Percentiles rank a stretch among this genome's conserved stretches.
Evolutionary conservation across 2,113 vertebrate genomes (phyloP).

Genomic region (Pseudopipra pipra): DNA sequence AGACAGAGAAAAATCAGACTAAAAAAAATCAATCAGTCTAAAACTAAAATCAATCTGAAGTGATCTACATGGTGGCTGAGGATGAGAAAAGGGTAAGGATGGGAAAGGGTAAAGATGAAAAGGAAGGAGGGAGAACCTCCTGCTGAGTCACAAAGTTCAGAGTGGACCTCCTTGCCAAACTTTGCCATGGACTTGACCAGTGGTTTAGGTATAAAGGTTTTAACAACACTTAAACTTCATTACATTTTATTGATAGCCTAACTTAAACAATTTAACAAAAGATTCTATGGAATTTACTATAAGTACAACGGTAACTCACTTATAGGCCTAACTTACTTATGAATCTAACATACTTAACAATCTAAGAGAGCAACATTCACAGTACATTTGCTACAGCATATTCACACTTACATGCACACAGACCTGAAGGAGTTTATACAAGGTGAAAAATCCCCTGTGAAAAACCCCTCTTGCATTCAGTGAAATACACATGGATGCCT

Average conservation of each 20-base stretch:
- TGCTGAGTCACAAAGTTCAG: neutral
- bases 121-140: neutral
- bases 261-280: neutral
- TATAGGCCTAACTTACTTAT: neutral
- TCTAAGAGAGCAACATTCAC: neutral
- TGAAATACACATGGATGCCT: neutral
- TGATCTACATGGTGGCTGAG: neutral
- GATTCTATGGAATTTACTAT: neutral
- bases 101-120: neutral
- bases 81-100: neutral
- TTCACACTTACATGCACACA: neutral
- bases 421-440: neutral
- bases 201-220: neutral
- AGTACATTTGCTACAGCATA: neutral
- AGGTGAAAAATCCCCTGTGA: neutral
- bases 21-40: neutral
- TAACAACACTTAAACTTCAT: neutral
- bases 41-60: neutral
- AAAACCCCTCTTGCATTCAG: neutral
- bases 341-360: neutral
- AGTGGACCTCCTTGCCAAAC: neutral
- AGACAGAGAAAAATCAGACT: neutral
- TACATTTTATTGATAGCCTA: neutral
- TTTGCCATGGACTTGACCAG: neutral
- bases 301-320: neutral